Base-by-base conservation (phyloP, 2,888 invertebrate genomes). In the Marasmarcha lunaedactyla region DNA sequence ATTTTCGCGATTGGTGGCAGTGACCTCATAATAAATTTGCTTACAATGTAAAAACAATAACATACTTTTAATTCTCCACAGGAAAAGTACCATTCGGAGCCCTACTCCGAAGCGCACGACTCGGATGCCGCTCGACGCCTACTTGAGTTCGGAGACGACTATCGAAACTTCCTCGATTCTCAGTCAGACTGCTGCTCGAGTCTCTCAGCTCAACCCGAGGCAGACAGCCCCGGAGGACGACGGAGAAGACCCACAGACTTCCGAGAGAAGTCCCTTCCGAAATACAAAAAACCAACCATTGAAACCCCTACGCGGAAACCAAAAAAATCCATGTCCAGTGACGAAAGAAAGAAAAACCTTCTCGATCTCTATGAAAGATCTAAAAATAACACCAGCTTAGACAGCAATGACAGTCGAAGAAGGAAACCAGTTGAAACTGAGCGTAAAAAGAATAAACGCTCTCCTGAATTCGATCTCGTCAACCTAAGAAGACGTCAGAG, bases 11-110 rank as follows among this genome's bases (percentile, higher is more conserved):
- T n/a, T n/a, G n/a, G n/a, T n/a, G n/a, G n/a, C n/a, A n/a, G n/a
- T n/a, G n/a, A n/a, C n/a, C n/a, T n/a, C n/a, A n/a, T n/a, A n/a
- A n/a, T n/a, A n/a, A n/a, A n/a, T n/a, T n/a, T n/a, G n/a, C n/a
- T n/a, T n/a, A n/a, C n/a, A n/a, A n/a, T n/a, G n/a, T n/a, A n/a
- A n/a, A n/a, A n/a, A n/a, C n/a, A n/a, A n/a, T n/a, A n/a, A n/a
- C n/a, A n/a, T n/a, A n/a, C n/a, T n/a, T n/a, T n/a, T n/a, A 20
- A 45, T 68, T 57, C 52, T 68, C 69, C 56, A 33, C 74, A 95
- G 92, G 95, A 95, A 68, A 95, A 94, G 71, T 95, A 95, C 72
- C 89, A 93, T 69, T 94, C 94, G 33, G 95, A 95, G 67, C 89
- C 93, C 15, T 95, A 95, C 70, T 95, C 95, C 42, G 95, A 95